Evolutionary conservation across 2,888 invertebrate species (phyloP), one percentile per base, ranked within the genome.

Genomic region (Ashinkailepas kermadecensis): DNA sequence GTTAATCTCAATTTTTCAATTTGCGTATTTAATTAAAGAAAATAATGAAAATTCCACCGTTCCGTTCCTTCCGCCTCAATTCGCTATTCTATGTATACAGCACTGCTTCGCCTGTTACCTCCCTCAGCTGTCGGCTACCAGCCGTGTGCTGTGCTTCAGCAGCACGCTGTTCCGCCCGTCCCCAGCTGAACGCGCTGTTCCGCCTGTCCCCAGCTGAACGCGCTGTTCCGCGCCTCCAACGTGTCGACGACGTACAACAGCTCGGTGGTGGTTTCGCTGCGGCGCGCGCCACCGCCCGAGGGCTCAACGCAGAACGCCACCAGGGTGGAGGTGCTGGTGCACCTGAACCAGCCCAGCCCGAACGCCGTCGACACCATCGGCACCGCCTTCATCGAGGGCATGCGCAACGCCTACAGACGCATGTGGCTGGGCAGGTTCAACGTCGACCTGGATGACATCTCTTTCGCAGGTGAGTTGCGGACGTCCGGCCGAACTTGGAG

Each of bases 301-400:
- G 56, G 54, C 3, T 2, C 39, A 13, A 8, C 13, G 39, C 18
- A 54, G 7, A 74, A 74, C 74, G 56, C 56, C 54, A 74, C 74
- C 56, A 54, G 10, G 54, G 74, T 74, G 74, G 21, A 54, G 56
- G 74, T 74, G 56, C 74, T 74, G 74, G 74, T 74, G 74, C 74
- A 23, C 7, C 56, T 74, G 21, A 21, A 21, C 21, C 8, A 18
- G 74, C 74, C 74, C 9, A 18, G 54, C 15, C 56, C 74, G 10
- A 21, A 56, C 74, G 74, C 23, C 54, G 74, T 18, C 74, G 9
- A 56, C 56, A 4, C 21, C 74, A 54, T 74, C 74, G 74, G 74
- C 74, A 74, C 74, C 74, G 56, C 54, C 74, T 74, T 74, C 74
- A 74, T 74, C 74, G 74, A 74, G 56, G 74, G 74, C 56, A 74